Evolutionary conservation across 2,113 vertebrate species (phyloP).

Genomic region (Columba livia): DNA sequence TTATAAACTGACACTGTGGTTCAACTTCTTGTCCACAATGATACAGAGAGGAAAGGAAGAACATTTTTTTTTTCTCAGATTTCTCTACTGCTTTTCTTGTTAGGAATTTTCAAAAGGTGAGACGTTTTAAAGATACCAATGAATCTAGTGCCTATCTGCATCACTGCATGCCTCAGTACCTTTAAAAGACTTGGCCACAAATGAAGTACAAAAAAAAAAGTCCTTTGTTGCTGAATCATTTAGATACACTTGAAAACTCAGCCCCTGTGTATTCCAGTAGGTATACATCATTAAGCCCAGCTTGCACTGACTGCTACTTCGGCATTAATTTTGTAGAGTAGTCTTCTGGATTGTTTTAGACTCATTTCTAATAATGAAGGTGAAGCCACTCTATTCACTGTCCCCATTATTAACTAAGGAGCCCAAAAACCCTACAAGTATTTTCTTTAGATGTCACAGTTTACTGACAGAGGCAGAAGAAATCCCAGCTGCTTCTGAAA

Average conservation of each 20-base stretch:
- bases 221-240: slow-evolving; percentile 24
- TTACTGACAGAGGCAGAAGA: neutral
- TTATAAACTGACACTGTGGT: neutral
- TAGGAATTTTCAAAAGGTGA: neutral
- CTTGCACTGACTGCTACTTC: neutral
- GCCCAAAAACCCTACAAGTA: neutral
- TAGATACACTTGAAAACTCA: neutral
- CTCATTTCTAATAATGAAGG: neutral
- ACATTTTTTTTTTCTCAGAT: rapidly evolving
- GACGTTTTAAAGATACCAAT: neutral
- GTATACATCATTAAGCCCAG: neutral
- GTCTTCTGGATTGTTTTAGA: slow-evolving; percentile 4
- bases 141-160: neutral
- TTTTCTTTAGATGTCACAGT: neutral
- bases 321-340: slow-evolving; percentile 19
- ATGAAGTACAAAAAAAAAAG: neutral
- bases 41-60: neutral
- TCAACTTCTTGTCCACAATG: neutral
- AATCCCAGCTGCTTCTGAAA: neutral
- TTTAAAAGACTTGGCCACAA: neutral
- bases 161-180: neutral
- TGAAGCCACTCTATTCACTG: neutral
- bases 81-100: neutral
- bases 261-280: neutral
- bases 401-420: neutral